phyloP scores from a whole-genome alignment of 2,888 invertebrate species.

The Folsomia candida region DNA sequence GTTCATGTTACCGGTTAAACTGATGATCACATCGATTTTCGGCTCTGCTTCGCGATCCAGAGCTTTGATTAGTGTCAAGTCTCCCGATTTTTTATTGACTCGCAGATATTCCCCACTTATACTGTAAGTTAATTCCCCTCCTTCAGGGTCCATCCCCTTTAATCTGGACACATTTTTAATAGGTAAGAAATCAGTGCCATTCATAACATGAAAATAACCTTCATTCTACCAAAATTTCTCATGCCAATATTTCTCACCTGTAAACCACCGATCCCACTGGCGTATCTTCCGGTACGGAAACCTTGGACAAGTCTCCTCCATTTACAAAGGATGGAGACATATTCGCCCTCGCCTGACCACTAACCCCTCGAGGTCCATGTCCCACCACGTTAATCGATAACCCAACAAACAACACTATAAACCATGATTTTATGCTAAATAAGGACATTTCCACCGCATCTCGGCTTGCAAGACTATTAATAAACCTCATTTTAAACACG shows the following conservation, averaged over 20 bases:
- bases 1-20: conserved; percentile 76
- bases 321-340: conserved; percentile 71
- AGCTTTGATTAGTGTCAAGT: conserved; percentile 68
- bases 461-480: too few species aligned
- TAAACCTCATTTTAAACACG: too few species aligned
- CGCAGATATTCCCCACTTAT: conserved; percentile 78
- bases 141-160: conserved; percentile 71
- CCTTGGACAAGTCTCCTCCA: conserved; percentile 74
- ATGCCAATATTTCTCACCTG: conserved; percentile 56
- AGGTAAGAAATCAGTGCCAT: too few species aligned
- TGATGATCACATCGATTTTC: conserved; percentile 73
- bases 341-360: conserved; percentile 60
- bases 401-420: too few species aligned
- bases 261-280: conserved; percentile 73
- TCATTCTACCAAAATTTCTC: too few species aligned
- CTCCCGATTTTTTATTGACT: conserved; percentile 72
- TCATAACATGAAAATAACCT: too few species aligned
- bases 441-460: too few species aligned
- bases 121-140: conserved; percentile 69
- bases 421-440: too few species aligned
- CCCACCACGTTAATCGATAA: too few species aligned
- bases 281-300: conserved; percentile 71
- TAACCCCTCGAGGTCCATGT: too few species aligned
- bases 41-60: conserved; percentile 71
- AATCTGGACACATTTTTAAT: too few species aligned